Evolutionary conservation across 2,888 invertebrate species (phyloP), one percentile per base, ranked within the genome.

Genomic region (Eucera pruinosa): DNA sequence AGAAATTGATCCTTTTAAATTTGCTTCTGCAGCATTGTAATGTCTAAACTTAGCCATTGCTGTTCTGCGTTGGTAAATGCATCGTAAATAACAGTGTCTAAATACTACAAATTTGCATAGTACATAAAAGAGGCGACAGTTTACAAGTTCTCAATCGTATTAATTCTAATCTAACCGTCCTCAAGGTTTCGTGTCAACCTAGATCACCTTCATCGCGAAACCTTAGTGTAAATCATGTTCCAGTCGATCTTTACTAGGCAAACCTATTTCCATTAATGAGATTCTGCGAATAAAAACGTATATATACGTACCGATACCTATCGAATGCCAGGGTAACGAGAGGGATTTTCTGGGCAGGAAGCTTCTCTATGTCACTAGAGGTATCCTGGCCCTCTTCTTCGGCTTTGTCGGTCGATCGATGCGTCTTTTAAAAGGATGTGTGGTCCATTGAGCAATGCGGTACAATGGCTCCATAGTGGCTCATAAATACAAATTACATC

Each of bases 401-500:
- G 45, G 18, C 43, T 74, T 65, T 58, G 41, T 47, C 43, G 11
- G 15, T 18, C 61, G 75, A 71, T 71, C 45, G 71, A 76, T 72
- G 55, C 47, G 15, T 50, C 55, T 41, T 55, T 50, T 41, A 64
- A 58, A 45, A 72, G 77, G 64, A 68, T 64, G 48, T 67, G 64
- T 45, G 66, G 54, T 64, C 67, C 77, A 73, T 77, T 65, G 79
- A 77, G 58, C 72, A 71, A 54, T 48, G 39, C 18, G 18, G 58
- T 18, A 62, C 66, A 77, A 79, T 58, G 71, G 62, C 54, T 20
- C 71, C 33, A 6, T 43, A 18, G 64, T 27, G 69, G 39, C 43
- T 61, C 76, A 58, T 82, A 82, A 79, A 82, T 79, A 82, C 82
- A 57, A 79, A 82, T 82, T 82, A 82, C 66, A 62, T 62, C 27